Percentiles rank a stretch among this genome's conserved stretches.
These are phyloP conservation scores for Lycophotia porphyrea DNA, from an alignment of 2,888 invertebrate species.

Conservation along the genomic window DNA sequence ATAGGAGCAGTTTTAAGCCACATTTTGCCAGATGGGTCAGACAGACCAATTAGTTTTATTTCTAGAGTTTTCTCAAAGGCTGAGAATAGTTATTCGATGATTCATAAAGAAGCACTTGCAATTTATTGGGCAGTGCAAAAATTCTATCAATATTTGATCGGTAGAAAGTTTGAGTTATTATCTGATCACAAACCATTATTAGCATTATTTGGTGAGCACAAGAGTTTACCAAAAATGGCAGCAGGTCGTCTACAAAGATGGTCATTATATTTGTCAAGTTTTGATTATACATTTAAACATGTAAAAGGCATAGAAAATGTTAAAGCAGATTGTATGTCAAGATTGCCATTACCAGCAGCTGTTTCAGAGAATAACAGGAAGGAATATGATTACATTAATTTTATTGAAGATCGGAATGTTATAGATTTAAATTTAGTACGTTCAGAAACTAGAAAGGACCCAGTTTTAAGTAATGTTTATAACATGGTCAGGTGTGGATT, in stretches of 20 bases:
- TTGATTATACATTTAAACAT: constrained; percentile 11
- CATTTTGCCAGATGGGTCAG: constrained; percentile 2
- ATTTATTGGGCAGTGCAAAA: no score
- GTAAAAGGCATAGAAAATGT: not conserved
- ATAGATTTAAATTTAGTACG: constrained; percentile 1
- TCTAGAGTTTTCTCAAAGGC: constrained; percentile 7
- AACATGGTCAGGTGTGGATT: not conserved
- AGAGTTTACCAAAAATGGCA: constrained; percentile 11
- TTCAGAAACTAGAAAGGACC: not conserved
- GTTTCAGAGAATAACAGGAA: not conserved
- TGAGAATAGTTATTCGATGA: constrained; percentile 8
- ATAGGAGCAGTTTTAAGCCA: constrained; percentile 3
- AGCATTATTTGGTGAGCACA: constrained; percentile 14
- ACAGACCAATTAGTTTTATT: constrained; percentile 9
- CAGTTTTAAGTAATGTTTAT: not conserved
- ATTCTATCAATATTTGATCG: not conserved
- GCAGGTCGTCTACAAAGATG: constrained; percentile 10
- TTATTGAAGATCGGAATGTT: constrained; percentile 1
- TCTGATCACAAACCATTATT: constrained; percentile 10
- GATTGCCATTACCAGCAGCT: not conserved
- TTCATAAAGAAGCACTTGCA: constrained; percentile 1
- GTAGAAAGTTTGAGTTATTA: not conserved
- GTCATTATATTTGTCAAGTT: constrained; percentile 3
- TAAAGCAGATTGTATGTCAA: not conserved
- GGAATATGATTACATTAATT: not conserved